Evolutionary conservation across 2,113 vertebrate species (phyloP).

Genomic region (Albula goreensis): DNA sequence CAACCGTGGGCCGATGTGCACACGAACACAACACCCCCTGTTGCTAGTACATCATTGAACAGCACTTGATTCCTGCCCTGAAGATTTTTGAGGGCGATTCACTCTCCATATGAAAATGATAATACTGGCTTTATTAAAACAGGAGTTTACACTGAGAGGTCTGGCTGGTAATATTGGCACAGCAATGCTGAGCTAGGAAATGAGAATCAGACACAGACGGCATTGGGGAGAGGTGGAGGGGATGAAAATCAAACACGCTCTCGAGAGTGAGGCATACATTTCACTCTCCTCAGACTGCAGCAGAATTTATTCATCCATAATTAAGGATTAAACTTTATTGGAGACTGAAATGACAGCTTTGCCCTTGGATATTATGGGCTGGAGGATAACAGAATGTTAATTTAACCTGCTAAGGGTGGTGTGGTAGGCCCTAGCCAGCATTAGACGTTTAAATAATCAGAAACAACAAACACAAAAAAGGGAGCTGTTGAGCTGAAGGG

Average conservation of each 20-base stretch:
- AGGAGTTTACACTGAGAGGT: neutral
- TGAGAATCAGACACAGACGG: constrained; percentile 19
- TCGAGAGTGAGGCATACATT: constrained; percentile 23
- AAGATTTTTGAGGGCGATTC: constrained; percentile 2
- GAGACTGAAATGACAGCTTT: constrained; percentile 41
- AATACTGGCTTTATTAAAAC: constrained; percentile 32
- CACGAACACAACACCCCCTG: neutral
- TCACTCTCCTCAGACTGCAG: constrained; percentile 30
- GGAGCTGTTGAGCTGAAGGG: neutral
- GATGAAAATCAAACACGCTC: constrained; percentile 36
- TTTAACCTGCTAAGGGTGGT: constrained; percentile 23
- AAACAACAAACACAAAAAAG: constrained; percentile 41
- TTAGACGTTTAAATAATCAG: constrained; percentile 52
- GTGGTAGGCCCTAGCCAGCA: constrained; percentile 13
- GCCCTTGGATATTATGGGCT: constrained; percentile 33
- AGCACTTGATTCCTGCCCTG: neutral
- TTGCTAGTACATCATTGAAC: constrained; percentile 9
- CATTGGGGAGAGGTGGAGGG: constrained; percentile 12
- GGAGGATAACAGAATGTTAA: constrained; percentile 37
- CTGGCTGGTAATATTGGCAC: constrained; percentile 25
- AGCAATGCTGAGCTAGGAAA: constrained; percentile 21
- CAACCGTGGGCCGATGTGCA: neutral
- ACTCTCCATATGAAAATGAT: constrained; percentile 6
- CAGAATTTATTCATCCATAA: constrained; percentile 50
- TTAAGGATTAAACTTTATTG: constrained; percentile 51